Base-by-base conservation (phyloP, 2,888 invertebrate species). In the Bellardia pandia region DNA sequence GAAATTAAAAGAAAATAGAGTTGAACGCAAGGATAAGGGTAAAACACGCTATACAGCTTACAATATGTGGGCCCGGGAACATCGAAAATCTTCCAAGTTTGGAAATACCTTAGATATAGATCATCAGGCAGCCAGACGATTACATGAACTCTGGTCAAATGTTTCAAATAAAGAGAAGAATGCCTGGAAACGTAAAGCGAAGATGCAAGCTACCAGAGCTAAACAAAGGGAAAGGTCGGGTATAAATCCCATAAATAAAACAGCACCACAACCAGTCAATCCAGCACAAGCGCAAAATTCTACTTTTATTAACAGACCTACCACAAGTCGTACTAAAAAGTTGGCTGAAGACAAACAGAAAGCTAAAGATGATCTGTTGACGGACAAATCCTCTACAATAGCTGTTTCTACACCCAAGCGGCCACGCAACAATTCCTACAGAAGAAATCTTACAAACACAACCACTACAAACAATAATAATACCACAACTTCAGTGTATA, bases 141-240 rank as follows among this genome's bases (percentile, higher is more conserved):
- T 98, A 13, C 97, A 98, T 53, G 98, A 98, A 92, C 95, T 98
- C 93, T 98, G 98, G 98, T 96, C 97, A 45, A 96, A 97, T 90
- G 96, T 98, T 71, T 95, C 95, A n/a, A 94, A 94, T 87, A 93
- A 94, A 89, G 94, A 96, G 90, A 95, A 96, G 42, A 96, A 95
- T 89, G 94, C 96, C 84, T 98, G 98, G 98, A 96, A 96, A 89
- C 95, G 97, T 42, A 96, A 97, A 89, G 98, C 98, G 0, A 97
- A 97, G 93, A 88, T 90, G 13, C 91, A 92, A 79, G 90, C 92
- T 8, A 88, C 90, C 8, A 90, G 89, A 79, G 90, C 90, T 0
- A 90, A 90, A 11, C 88, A 90, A 42, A 89, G 90, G 0, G 91
- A 91, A 58, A 89, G 82, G 1, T 45, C 82, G 4, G 78, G 77